phyloP scores from a whole-genome alignment of 2,888 invertebrate genomes.

The Ceriagrion tenellum region DNA sequence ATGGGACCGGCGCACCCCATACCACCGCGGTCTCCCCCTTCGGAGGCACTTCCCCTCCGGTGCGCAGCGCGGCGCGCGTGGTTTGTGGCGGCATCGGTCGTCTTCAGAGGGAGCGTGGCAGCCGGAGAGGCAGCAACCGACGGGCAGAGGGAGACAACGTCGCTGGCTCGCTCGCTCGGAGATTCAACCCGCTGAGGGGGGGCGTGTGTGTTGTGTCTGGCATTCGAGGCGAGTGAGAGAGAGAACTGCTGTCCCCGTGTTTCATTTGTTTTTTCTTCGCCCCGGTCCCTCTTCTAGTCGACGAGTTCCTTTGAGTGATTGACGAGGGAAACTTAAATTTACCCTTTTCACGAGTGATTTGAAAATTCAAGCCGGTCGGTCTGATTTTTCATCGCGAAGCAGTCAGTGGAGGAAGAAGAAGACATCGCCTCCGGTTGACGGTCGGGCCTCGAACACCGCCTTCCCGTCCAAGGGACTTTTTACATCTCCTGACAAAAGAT shows the following conservation, averaged over 20 bases:
- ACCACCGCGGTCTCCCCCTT: not conserved
- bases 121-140: not conserved
- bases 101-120: not conserved
- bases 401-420: too few species aligned
- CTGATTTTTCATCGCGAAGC: too few species aligned
- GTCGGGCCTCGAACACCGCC: not conserved
- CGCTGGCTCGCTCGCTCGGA: not conserved
- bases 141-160: not conserved
- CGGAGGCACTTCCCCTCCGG: not conserved
- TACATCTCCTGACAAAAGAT: not conserved
- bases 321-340: too few species aligned
- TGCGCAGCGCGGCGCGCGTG: not conserved
- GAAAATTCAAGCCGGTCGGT: too few species aligned
- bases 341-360: not conserved
- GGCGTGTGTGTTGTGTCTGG: not conserved
- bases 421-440: too few species aligned
- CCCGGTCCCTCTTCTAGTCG: too few species aligned
- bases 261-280: not conserved
- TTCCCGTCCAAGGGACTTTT: not conserved
- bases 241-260: not conserved
- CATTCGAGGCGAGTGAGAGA: not conserved
- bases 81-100: not conserved
- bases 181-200: not conserved
- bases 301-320: too few species aligned
- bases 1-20: not conserved